Evolutionary conservation across 2,888 invertebrate genomes (phyloP).

Genomic region (Drosophila melanosoma): DNA sequence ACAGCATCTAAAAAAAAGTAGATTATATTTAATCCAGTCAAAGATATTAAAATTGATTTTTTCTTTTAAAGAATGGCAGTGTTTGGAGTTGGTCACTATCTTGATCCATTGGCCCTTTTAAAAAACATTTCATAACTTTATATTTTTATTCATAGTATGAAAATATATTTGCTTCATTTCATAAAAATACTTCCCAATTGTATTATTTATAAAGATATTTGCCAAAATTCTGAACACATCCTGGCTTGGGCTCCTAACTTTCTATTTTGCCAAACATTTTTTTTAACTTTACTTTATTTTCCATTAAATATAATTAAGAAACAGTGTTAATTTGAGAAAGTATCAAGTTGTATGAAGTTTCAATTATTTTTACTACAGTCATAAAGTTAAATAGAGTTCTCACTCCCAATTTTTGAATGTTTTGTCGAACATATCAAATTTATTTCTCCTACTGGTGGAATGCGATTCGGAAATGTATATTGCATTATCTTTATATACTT

Average conservation of each 20-base stretch:
- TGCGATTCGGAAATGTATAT: slow-evolving; percentile 23
- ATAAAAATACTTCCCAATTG: background rate
- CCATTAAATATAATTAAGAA: background rate
- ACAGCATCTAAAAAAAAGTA: background rate
- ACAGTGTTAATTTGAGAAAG: slow-evolving; percentile 7
- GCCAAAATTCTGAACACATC: background rate
- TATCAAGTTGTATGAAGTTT: slow-evolving; percentile 2
- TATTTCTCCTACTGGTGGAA: slow-evolving; percentile 8
- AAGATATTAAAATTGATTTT: background rate
- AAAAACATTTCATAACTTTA: background rate
- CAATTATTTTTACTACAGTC: slow-evolving; percentile 26
- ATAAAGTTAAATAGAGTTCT: slow-evolving; percentile 13
- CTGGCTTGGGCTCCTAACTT: background rate
- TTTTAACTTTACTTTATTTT: background rate
- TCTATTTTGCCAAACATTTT: background rate
- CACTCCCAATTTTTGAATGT: slow-evolving; percentile 12
- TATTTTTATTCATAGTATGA: background rate
- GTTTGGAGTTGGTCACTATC: background rate
- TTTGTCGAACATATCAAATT: slow-evolving; percentile 3
- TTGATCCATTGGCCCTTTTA: background rate
- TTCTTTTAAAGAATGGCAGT: background rate
- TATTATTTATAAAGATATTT: background rate
- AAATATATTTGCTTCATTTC: background rate
- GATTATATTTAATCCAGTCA: background rate
- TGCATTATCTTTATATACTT: slow-evolving; percentile 12